Evolutionary conservation across 2,113 vertebrate species (phyloP), one percentile per base, ranked within the genome.

Genomic region (Alosa alosa): DNA sequence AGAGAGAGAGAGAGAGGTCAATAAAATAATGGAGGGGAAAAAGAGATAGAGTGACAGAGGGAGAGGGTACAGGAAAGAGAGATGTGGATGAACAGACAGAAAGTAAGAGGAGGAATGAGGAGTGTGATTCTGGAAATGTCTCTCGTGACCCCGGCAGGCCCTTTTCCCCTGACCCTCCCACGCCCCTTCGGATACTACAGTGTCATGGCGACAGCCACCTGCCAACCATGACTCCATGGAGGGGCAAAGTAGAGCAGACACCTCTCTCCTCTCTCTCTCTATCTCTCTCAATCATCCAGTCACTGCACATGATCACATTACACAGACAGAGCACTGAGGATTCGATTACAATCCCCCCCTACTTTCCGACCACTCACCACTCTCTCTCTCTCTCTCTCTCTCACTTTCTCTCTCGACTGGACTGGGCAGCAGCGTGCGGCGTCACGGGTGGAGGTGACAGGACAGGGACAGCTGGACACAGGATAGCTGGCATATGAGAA

Each of bases 321-420:
- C 47, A 20, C 50, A 41, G 13, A 55, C 41, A 46, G 84, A 82
- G 31, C 4, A 1, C 3, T 49, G 20, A 84, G 82, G 57, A 78
- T n/a, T 68, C 22, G 68, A 36, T 72, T 72, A 72, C 64, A 72
- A 36, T 22, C n/a, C 60, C 25, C 22, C 60, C 20, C n/a, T 25
- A 11, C 10, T 13, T 25, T 31, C 82, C 22, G 15, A 49, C 82
- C 45, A 39, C 50, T 25, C 25, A 13, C 64, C n/a, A 11, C 20
- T 52, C 50, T 52, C 55, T 20, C 55, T 60, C 55, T 60, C 55
- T 60, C 55, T 60, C 55, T 60, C 55, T 60, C 18, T 60, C 55
- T 60, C 55, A 22, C 18, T 60, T 15, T 60, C 55, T 83, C 49
- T 83, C 82, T 57, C 50, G 64, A 81, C 84, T n/a, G 22, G 22